Conservation (phyloP, 2,113 vertebrate species). For the Chamaea fasciata region DNA sequence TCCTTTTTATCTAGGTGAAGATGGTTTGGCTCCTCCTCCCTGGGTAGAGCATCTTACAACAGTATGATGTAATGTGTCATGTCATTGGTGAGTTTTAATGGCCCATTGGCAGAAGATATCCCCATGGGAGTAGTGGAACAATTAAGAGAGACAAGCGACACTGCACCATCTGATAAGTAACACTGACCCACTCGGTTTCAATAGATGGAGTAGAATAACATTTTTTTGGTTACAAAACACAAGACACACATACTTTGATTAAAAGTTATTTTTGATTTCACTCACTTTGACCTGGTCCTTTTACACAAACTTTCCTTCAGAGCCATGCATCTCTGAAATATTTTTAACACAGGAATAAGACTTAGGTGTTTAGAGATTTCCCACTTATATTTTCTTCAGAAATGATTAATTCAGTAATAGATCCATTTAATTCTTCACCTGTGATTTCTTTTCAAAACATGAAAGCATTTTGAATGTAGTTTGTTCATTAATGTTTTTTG, state of each 20-base stretch:
- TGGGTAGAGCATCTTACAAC: too few species aligned
- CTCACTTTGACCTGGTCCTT: background rate
- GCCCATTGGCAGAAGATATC: too few species aligned
- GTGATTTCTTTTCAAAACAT: background rate
- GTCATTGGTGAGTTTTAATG: too few species aligned
- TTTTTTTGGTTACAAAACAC: too few species aligned
- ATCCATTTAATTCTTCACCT: background rate
- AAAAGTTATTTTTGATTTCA: background rate
- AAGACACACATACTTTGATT: background rate
- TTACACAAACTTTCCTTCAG: background rate
- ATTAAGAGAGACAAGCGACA: too few species aligned
- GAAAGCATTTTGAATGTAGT: background rate
- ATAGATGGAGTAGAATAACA: too few species aligned
- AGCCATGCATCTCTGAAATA: background rate
- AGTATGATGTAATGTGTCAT: too few species aligned
- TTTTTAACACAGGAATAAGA: background rate
- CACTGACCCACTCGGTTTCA: too few species aligned
- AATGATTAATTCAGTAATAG: background rate
- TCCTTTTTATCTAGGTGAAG: too few species aligned
- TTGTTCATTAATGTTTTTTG: background rate
- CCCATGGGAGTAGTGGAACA: too few species aligned
- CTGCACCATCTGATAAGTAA: too few species aligned
- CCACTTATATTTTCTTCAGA: background rate
- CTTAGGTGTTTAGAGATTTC: background rate
- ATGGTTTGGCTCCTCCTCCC: too few species aligned